Percentiles rank a stretch among this genome's conserved stretches.
Evolutionary conservation across 1,140 invertebrate species (phyloP).

Genomic region (Drosophila sp.): DNA sequence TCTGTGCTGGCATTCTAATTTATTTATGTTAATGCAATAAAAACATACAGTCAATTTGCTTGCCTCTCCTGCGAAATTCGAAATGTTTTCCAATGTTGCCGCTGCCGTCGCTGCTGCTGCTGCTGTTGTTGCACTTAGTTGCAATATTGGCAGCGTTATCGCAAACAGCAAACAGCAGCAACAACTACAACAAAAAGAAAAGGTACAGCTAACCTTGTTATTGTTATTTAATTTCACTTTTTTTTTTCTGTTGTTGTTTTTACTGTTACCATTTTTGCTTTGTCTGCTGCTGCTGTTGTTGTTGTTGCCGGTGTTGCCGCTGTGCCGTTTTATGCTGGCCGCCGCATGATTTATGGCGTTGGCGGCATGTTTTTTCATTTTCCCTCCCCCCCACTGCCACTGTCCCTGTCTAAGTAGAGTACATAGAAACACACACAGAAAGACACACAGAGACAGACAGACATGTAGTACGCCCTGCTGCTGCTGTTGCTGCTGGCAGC

Average conservation of each 20-base stretch:
- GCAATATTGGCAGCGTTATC: conserved; percentile 61
- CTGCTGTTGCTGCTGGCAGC: background rate
- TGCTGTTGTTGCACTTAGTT: conserved; percentile 37
- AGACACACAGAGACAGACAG: too few relatives aligned
- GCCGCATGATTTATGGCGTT: conserved; percentile 71
- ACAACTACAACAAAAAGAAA: conserved; percentile 44
- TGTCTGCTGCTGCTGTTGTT: conserved; percentile 40
- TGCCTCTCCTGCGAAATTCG: conserved; percentile 43
- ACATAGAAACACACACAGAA: background rate
- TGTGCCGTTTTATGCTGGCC: conserved; percentile 57
- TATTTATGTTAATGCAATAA: conserved; percentile 81
- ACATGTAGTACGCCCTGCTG: background rate
- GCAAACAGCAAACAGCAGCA: conserved; percentile 35
- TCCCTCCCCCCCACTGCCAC: conserved; percentile 20
- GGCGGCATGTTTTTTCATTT: conserved; percentile 62
- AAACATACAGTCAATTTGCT: conserved; percentile 78
- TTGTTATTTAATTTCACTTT: conserved; percentile 79
- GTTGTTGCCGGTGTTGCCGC: conserved; percentile 24
- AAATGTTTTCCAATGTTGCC: conserved; percentile 40
- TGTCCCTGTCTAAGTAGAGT: too few relatives aligned
- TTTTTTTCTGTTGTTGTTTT: conserved; percentile 22
- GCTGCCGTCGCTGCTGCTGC: conserved; percentile 26
- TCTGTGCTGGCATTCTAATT: conserved; percentile 63
- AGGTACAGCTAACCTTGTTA: conserved; percentile 71
- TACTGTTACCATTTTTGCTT: conserved; percentile 51